These are phyloP conservation scores for Penaeus monodon DNA, from an alignment of 2,888 invertebrate genomes.

Conservation along the genomic window DNA sequence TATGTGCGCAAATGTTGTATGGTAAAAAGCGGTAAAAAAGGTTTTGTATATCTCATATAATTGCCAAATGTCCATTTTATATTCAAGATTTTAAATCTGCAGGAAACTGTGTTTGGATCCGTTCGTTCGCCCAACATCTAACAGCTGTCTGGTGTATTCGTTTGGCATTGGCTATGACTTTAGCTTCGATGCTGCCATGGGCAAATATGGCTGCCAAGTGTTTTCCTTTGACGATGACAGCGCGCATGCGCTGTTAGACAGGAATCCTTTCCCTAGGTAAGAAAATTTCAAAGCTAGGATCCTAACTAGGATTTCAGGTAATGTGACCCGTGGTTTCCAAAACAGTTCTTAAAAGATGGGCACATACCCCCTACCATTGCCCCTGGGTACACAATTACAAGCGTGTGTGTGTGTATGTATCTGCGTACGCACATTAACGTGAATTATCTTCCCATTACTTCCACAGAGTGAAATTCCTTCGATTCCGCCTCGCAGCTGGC, in stretches of 20 bases:
- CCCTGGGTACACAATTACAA: no score
- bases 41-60: neutral
- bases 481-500: neutral
- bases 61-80: neutral
- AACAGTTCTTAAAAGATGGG: no score
- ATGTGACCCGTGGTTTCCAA: no score
- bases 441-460: neutral
- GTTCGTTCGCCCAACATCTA: neutral
- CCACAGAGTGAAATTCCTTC: neutral
- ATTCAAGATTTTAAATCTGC: neutral
- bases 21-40: no score
- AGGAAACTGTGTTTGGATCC: constrained; percentile 33
- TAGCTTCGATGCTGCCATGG: constrained; percentile 38
- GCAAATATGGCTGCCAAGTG: constrained; percentile 28
- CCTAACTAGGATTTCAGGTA: no score
- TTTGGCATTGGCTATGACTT: constrained; percentile 44
- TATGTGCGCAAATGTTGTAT: neutral
- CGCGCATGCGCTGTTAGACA: neutral
- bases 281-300: neutral
- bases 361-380: no score
- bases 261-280: neutral
- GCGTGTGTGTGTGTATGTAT: no score
- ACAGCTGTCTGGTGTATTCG: constrained; percentile 26
- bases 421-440: neutral
- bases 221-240: constrained; percentile 40